Conservation (phyloP, 1,140 invertebrate genomes). For the Nasonia giraulti region DNA sequence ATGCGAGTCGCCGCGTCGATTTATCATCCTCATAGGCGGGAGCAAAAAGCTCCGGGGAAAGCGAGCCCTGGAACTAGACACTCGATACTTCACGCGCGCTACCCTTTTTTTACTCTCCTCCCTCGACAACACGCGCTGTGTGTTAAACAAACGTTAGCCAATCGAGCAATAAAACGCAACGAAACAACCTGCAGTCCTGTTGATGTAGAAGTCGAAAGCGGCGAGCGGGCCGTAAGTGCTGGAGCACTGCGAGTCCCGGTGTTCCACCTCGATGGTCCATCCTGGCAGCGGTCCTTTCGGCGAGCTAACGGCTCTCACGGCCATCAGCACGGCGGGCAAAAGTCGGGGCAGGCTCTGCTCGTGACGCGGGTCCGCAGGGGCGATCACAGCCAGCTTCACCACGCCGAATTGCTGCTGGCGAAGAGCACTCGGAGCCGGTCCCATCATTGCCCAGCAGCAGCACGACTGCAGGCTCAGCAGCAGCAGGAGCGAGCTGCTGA, state of each 20-base stretch:
- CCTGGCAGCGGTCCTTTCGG: constrained; percentile 78
- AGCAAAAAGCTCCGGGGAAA: no score
- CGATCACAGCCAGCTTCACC: constrained; percentile 80
- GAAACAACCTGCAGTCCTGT: constrained; percentile 79
- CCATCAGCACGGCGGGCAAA: constrained; percentile 83
- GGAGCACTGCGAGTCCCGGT: constrained; percentile 86
- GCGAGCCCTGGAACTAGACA: no score
- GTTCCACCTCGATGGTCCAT: constrained; percentile 81
- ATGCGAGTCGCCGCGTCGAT: no score
- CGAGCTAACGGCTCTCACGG: constrained; percentile 79
- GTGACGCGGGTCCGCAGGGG: constrained; percentile 78
- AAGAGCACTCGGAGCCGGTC: constrained; percentile 53
- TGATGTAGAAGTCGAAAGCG: constrained; percentile 86
- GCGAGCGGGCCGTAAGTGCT: constrained; percentile 85
- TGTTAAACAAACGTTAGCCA: background rate
- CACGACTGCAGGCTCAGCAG: constrained; percentile 55
- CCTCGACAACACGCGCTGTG: background rate
- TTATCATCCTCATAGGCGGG: no score
- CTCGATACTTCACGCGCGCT: no score
- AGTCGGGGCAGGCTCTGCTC: constrained; percentile 82
- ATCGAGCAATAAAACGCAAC: background rate
- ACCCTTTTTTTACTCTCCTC: no score
- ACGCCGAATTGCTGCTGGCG: constrained; percentile 63
- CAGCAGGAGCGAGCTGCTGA: background rate
- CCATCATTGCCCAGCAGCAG: background rate